Percentiles rank a stretch among this genome's conserved stretches.
These are phyloP conservation scores for Elysia chlorotica DNA, from an alignment of 1,140 invertebrate genomes.

Conservation along the genomic window DNA sequence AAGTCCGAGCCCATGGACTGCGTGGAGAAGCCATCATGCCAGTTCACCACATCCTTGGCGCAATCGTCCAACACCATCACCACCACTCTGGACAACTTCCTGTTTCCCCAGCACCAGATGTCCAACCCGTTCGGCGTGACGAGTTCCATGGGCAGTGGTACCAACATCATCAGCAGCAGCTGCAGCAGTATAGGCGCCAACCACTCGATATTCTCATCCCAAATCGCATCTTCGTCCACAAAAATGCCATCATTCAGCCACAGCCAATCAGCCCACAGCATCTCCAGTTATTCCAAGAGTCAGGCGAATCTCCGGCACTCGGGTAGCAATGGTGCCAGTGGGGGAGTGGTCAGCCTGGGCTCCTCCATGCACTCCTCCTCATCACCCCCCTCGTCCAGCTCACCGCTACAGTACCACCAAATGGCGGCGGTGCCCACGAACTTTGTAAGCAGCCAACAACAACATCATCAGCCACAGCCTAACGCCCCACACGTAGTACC, in stretches of 20 bases:
- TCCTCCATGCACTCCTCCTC: background rate
- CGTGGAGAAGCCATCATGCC: conserved; percentile 46
- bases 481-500: conserved; percentile 46
- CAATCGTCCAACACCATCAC: too few relatives aligned
- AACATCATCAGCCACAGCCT: conserved; percentile 16
- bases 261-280: background rate
- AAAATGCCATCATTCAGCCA: conserved; percentile 4
- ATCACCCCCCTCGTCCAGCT: background rate
- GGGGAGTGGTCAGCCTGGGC: background rate
- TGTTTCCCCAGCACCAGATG: too few relatives aligned
- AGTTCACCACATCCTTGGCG: too few relatives aligned
- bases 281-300: background rate
- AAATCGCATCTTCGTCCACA: background rate
- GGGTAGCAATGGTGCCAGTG: background rate
- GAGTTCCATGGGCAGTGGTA: too few relatives aligned
- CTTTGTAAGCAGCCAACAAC: background rate
- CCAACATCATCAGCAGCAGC: too few relatives aligned
- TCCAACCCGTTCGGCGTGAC: too few relatives aligned
- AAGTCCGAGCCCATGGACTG: conserved; percentile 47
- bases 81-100: conserved; percentile 4
- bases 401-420: too few relatives aligned
- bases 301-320: too few relatives aligned
- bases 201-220: background rate
- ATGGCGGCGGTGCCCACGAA: too few relatives aligned
- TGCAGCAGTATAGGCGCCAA: background rate